Conservation (phyloP, 2,888 invertebrate genomes). For the Digitonthophagus gazella region DNA sequence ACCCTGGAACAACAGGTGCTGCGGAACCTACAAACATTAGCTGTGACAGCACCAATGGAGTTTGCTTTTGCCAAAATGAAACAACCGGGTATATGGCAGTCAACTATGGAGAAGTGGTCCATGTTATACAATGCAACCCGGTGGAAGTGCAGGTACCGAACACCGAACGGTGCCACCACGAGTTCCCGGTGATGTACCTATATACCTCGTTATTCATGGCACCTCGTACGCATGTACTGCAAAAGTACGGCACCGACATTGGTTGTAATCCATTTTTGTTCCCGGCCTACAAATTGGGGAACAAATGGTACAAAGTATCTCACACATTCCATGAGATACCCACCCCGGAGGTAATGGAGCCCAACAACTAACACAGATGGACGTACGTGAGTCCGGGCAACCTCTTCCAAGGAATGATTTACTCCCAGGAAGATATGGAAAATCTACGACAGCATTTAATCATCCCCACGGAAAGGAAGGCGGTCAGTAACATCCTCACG, state of each 20-base stretch:
- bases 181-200: slow-evolving; percentile 24
- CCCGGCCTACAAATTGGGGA: slow-evolving; percentile 23
- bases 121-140: slow-evolving; percentile 28
- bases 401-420: slow-evolving; percentile 3
- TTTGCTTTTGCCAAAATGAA: slow-evolving; percentile 28
- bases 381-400: slow-evolving; percentile 4
- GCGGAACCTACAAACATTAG: slow-evolving; percentile 25
- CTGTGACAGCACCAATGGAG: slow-evolving; percentile 24
- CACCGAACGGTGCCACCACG: slow-evolving; percentile 22
- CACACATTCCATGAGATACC: slow-evolving; percentile 14
- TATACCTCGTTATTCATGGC: slow-evolving; percentile 24
- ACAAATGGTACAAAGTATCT: slow-evolving; percentile 23
- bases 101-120: slow-evolving; percentile 25
- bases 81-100: slow-evolving; percentile 26
- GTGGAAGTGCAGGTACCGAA: slow-evolving; percentile 22
- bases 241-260: slow-evolving; percentile 21
- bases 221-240: slow-evolving; percentile 24
- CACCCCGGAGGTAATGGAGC: slow-evolving; percentile 12
- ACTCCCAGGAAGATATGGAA: slow-evolving; percentile 14
- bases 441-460: slow-evolving; percentile 11
- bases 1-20: slow-evolving; percentile 22
- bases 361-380: slow-evolving; percentile 8
- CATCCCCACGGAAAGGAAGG: slow-evolving; percentile 11
- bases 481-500: slow-evolving; percentile 7
- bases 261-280: slow-evolving; percentile 26